Evolutionary conservation across 2,113 vertebrate genomes (phyloP), one percentile per base, ranked within the genome.

Genomic region (Campylomormyrus numenius): DNA sequence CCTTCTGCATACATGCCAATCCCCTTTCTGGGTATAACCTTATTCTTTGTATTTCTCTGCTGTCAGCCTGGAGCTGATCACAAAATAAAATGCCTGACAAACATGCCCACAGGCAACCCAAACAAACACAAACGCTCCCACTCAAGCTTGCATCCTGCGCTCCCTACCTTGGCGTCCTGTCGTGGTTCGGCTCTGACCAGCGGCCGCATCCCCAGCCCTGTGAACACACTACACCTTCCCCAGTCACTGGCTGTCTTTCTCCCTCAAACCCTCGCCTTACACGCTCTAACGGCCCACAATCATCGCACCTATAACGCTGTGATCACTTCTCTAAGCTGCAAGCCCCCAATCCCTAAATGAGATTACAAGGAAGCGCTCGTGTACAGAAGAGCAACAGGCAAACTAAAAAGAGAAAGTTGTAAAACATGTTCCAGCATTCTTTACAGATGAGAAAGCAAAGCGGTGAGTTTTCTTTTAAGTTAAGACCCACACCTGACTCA

Each of bases 311-410:
- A 7, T 27, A 42, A 24, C 11, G 89, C 84, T 53, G 91, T 91
- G 90, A 91, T 94, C 91, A 94, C 31, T 84, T 53, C n/a, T 53
- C 9, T 84, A 39, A 89, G 46, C 31, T 27, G 52, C 17, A 53
- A 58, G 49, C 89, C 88, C 88, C 87, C 92, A 90, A 95, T 94
- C 93, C 91, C 89, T 91, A 92, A 93, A 94, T 86, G 62, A 93
- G 93, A 94, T 95, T 94, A 94, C 53, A 2, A 31, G 89, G 50
- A 89, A 89, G 5, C 9, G 48, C 89, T 84, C 4, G 85, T 89
- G 86, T n/a, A 27, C 27, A 48, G 46, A 52, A 52, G 89, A 19
- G 87, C 89, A 48, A 89, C 91, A 62, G 46, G 49, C 45, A 84
- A 56, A 91, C 93, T 91, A 91, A 92, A 90, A 49, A 92, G 89